phyloP scores from a whole-genome alignment of 1,140 invertebrate genomes.

The Trichonephila clavata region DNA sequence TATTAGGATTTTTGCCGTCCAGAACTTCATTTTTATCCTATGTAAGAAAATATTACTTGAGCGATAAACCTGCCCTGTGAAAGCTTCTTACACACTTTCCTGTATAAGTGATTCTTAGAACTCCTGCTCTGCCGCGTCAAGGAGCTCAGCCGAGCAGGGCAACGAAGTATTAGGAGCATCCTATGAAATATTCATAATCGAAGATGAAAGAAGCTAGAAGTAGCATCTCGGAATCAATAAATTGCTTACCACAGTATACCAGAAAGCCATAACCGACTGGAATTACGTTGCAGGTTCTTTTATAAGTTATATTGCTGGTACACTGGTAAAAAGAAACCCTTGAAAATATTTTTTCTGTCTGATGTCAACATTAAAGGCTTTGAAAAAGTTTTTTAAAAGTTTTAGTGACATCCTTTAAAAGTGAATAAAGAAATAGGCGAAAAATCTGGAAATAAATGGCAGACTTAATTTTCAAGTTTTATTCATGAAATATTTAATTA shows the following conservation, averaged over 20 bases:
- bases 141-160: not conserved
- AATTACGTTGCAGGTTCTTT: conserved; percentile 19
- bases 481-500: not conserved
- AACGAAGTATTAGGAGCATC: conserved; percentile 27
- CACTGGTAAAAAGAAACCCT: not conserved
- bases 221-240: conserved; percentile 34
- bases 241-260: conserved; percentile 20
- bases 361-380: conserved; percentile 23
- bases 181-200: conserved; percentile 59
- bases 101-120: conserved; percentile 13
- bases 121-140: not conserved
- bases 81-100: conserved; percentile 12
- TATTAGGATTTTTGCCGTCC: not conserved
- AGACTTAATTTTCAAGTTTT: not conserved
- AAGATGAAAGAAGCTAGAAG: conserved; percentile 37
- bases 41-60: conserved; percentile 3
- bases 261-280: conserved; percentile 14
- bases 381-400: conserved; percentile 12
- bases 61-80: conserved; percentile 1
- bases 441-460: not conserved
- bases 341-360: not conserved
- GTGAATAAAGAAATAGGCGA: not conserved
- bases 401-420: not conserved
- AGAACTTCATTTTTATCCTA: not conserved
- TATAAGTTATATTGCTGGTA: not conserved